These are phyloP conservation scores for Pollenia angustigena DNA, from an alignment of 2,888 invertebrate genomes.

Conservation along the genomic window DNA sequence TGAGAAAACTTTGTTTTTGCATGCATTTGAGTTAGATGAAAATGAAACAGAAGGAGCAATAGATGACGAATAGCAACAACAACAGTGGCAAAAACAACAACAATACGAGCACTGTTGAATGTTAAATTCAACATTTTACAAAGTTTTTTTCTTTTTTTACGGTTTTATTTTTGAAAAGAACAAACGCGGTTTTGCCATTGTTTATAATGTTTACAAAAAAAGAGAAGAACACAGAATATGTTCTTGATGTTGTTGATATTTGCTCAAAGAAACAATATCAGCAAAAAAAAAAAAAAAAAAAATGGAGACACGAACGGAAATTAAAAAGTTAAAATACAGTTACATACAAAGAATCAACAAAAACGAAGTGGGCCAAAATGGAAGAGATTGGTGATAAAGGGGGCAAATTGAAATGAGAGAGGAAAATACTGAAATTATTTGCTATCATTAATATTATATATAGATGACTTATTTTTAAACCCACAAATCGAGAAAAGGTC, in stretches of 20 bases:
- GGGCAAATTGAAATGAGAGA: no score
- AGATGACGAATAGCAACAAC: constrained; percentile 5
- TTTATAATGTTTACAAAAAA: constrained; percentile 32
- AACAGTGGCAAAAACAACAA: constrained; percentile 32
- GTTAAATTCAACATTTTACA: constrained; percentile 44
- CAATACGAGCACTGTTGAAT: constrained; percentile 18
- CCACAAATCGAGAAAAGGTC: constrained; percentile 32
- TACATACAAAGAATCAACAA: constrained; percentile 34
- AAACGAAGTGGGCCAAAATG: not conserved
- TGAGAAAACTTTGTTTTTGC: constrained; percentile 70
- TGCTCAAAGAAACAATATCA: constrained; percentile 46
- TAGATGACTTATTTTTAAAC: not conserved
- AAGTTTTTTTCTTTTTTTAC: constrained; percentile 39
- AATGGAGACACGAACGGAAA: constrained; percentile 59
- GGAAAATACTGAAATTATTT: constrained; percentile 1
- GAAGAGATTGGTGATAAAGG: not conserved
- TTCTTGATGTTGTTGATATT: constrained; percentile 55
- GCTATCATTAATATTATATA: constrained; percentile 43
- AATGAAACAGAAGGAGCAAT: constrained; percentile 7
- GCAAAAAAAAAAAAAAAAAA: constrained; percentile 22
- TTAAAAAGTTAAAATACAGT: constrained; percentile 65
- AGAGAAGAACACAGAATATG: constrained; percentile 8
- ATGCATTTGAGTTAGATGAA: constrained; percentile 31
- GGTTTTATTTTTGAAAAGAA: constrained; percentile 32
- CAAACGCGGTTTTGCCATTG: constrained; percentile 58